These are phyloP conservation scores for Philopotamus ludificatus DNA, from an alignment of 1,140 invertebrate genomes.

Conservation along the genomic window DNA sequence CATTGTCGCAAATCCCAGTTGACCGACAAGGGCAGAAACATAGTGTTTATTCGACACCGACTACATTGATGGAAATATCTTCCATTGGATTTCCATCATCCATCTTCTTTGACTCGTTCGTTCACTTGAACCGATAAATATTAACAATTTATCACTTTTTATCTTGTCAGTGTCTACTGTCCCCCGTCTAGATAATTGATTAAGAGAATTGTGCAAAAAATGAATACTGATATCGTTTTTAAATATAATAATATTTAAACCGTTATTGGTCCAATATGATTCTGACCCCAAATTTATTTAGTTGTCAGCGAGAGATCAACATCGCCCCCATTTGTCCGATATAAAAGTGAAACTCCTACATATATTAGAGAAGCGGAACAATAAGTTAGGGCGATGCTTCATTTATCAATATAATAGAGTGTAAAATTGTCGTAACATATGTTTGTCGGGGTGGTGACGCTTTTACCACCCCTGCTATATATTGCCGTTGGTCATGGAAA, in stretches of 20 bases:
- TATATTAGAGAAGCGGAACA: constrained; percentile 14
- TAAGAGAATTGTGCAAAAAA: background rate
- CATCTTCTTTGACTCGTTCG: constrained; percentile 1
- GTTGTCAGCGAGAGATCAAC: background rate
- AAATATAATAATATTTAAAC: no score
- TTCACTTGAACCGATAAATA: background rate
- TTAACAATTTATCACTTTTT: background rate
- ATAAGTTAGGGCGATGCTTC: constrained; percentile 36
- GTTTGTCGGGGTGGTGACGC: constrained; percentile 34
- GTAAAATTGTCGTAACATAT: constrained; percentile 43
- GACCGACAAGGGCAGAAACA: constrained; percentile 6
- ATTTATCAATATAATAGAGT: constrained; percentile 43
- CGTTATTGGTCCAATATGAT: background rate
- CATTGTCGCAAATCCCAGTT: constrained; percentile 9
- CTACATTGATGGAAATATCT: constrained; percentile 22
- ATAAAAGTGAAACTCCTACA: constrained; percentile 17
- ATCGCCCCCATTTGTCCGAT: background rate
- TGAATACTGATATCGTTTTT: no score
- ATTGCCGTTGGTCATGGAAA: constrained; percentile 14
- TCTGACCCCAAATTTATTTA: background rate
- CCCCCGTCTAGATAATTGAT: background rate
- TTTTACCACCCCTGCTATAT: background rate
- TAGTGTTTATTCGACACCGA: constrained; percentile 19
- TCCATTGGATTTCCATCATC: constrained; percentile 15
- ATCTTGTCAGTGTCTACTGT: background rate